Evolutionary conservation across 2,113 vertebrate species (phyloP).

Genomic region (Cisticola juncidis): DNA sequence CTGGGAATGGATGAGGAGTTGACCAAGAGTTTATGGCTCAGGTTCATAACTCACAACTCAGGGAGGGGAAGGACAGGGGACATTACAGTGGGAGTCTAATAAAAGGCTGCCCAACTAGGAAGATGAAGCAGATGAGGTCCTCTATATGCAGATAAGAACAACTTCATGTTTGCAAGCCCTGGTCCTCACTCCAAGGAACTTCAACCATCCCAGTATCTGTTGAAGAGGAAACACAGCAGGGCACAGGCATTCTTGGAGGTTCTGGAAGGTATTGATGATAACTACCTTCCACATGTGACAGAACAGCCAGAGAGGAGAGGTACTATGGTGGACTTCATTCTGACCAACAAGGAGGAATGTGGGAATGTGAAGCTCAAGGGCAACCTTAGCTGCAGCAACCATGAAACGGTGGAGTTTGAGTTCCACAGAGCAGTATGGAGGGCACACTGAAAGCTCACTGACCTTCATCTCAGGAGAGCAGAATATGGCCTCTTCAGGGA

Average conservation of each 20-base stretch:
- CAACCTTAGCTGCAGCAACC: not conserved
- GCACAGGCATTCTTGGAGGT: not conserved
- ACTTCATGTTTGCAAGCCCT: not conserved
- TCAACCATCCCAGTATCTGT: not conserved
- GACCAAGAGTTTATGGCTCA: not conserved
- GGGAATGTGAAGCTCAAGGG: not conserved
- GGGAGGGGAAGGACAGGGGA: not conserved
- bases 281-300: not conserved
- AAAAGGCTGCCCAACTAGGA: not conserved
- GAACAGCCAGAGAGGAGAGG: not conserved
- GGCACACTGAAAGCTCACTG: not conserved
- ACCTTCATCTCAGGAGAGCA: not conserved
- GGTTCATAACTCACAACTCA: not conserved
- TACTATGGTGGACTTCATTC: not conserved
- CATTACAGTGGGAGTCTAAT: not conserved
- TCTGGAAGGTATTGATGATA: not conserved
- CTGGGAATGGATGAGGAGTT: not conserved
- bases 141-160: not conserved
- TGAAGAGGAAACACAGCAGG: not conserved
- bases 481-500: not conserved
- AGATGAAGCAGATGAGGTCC: not conserved
- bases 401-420: not conserved
- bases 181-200: not conserved
- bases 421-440: not conserved
- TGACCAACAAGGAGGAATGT: not conserved